Evolutionary conservation across 2,797 vertebrate genomes (phyloP), one percentile per base, ranked within the genome.

Genomic region (Hemitrygon akajei): DNA sequence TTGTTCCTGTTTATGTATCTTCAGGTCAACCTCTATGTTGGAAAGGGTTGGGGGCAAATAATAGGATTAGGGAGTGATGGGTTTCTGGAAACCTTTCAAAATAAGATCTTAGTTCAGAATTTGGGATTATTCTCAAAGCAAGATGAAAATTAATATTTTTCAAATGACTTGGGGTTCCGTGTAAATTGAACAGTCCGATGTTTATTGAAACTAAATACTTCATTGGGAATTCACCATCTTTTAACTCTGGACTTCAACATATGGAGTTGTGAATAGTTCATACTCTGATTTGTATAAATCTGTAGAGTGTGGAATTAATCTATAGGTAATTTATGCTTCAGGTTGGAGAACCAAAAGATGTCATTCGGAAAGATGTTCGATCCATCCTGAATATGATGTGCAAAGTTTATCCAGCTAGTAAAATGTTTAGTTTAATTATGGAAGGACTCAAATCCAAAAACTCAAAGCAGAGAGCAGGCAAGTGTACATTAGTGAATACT

Each of bases 391-490:
- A 97, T 94, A 98, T 98, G 96, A 96, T 99, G 96, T 99, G 98
- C 96, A 98, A 98, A 94, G 97, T 99, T 94, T 99, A 99, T 95
- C 98, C 99, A 89, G 98, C 99, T 76, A 99, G 98, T 96, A 99
- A 99, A 95, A 97, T 99, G 97, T 99, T 99, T 94, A 98, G 97
- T 93, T 98, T 99, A 94, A 97, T 99, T 84, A 99, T 99, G 98
- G 99, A 99, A 30, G 99, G 99, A 58, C 98, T 98, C 3, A 99
- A 99, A 95, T 99, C 99, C 12, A 99, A 99, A 96, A 99, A 99
- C 95, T 98, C 99, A 82, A 99, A 99, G 94, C 99, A 99, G 94
- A 97, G 99, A 97, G 97, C 98, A 94, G 99, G 99, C 99, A 93
- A 93, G 89, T 93, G 7, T 81, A 82, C 22, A 66, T 25, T 82